These are phyloP conservation scores for Chondrosia reniformis DNA, from an alignment of 37 sponge, comb jelly and placozoan species.

Conservation along the genomic window DNA sequence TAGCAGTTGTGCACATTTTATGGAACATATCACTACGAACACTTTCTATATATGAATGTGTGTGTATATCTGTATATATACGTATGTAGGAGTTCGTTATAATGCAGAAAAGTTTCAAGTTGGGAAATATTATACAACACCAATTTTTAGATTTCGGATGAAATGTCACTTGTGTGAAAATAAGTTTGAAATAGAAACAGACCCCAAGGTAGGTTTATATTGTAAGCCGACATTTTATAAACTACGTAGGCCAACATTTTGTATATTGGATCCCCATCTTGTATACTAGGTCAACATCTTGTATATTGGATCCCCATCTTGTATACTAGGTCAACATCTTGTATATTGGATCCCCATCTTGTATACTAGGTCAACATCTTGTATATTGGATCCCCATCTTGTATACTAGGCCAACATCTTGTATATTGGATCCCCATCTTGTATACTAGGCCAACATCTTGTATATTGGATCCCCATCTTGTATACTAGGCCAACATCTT, in stretches of 20 bases:
- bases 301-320: too few relatives aligned
- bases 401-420: too few relatives aligned
- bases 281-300: too few relatives aligned
- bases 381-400: not conserved
- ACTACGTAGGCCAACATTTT: not conserved
- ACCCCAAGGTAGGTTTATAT: constrained; percentile 75
- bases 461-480: too few relatives aligned
- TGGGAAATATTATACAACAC: constrained; percentile 94
- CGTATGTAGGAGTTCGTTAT: constrained; percentile 83
- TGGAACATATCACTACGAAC: too few relatives aligned
- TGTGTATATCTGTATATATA: not conserved
- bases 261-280: too few relatives aligned
- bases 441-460: too few relatives aligned
- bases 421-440: too few relatives aligned
- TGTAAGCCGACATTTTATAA: not conserved
- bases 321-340: too few relatives aligned
- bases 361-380: not conserved
- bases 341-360: too few relatives aligned
- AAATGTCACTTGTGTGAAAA: constrained; percentile 98
- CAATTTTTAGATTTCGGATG: constrained; percentile 98
- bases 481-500: too few relatives aligned
- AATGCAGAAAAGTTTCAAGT: constrained; percentile 93
- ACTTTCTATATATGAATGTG: not conserved
- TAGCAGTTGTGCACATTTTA: too few relatives aligned
- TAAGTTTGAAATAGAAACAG: constrained; percentile 95